Evolutionary conservation across 2,113 vertebrate genomes (phyloP).

Genomic region (Columba livia): DNA sequence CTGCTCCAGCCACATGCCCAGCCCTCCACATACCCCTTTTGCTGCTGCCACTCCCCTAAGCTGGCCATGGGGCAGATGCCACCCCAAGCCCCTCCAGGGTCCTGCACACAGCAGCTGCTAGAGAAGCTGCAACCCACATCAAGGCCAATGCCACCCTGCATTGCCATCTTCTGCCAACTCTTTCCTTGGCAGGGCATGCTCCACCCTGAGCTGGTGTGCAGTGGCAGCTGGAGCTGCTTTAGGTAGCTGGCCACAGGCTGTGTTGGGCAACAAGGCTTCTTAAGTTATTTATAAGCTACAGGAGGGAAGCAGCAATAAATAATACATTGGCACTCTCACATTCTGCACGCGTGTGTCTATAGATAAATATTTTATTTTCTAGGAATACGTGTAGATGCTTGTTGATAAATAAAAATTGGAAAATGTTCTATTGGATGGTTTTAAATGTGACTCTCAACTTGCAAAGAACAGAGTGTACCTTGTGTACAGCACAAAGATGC

Average conservation of each 20-base stretch:
- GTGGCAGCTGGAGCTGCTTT: background rate
- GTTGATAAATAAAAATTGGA: constrained; percentile 60
- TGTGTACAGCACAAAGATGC: constrained; percentile 28
- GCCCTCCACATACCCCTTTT: background rate
- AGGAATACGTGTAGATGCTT: background rate
- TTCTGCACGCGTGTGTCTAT: background rate
- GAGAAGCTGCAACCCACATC: background rate
- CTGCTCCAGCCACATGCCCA: background rate
- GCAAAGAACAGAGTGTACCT: constrained; percentile 43
- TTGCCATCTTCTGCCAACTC: background rate
- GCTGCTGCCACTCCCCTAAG: background rate
- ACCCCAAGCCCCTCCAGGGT: too few relatives aligned
- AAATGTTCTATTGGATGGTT: background rate
- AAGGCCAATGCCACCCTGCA: background rate
- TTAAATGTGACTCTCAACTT: background rate
- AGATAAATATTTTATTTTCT: constrained; percentile 34
- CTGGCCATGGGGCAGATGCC: background rate
- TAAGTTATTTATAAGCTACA: background rate
- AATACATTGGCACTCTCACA: constrained; percentile 3
- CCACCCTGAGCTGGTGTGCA: accelerated
- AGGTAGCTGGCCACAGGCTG: background rate
- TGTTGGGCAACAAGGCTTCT: background rate
- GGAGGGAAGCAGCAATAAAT: background rate
- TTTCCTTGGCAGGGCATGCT: background rate
- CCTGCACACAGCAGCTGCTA: background rate